phyloP scores from a whole-genome alignment of 2,888 invertebrate genomes.

The Augochlorella aurata region DNA sequence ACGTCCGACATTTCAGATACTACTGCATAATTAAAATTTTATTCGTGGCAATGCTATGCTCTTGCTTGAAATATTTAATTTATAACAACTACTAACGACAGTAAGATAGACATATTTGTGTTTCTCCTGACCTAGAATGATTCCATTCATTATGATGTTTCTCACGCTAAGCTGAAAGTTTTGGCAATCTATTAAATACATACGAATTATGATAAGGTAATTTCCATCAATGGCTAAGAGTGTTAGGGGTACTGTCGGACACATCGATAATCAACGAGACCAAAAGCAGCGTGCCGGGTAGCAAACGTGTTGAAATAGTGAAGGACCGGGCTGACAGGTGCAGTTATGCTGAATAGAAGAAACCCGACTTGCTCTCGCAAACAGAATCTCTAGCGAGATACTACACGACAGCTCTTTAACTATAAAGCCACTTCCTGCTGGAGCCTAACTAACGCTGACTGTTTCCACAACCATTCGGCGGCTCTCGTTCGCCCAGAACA shows the following conservation, averaged over 20 bases:
- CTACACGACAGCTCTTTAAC: constrained; percentile 3
- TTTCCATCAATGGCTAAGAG: no score
- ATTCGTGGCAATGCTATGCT: no score
- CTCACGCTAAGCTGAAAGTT: no score
- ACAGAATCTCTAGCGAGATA: not conserved
- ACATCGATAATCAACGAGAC: not conserved
- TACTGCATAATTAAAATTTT: no score
- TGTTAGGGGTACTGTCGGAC: not conserved
- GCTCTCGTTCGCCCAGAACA: not conserved
- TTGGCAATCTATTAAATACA: no score
- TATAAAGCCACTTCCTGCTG: not conserved
- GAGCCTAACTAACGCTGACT: constrained; percentile 9
- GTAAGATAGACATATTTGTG: no score
- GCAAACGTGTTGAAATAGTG: not conserved
- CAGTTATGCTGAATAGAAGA: not conserved
- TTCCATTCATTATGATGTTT: no score
- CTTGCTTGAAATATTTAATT: no score
- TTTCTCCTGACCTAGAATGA: no score
- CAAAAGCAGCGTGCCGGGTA: not conserved
- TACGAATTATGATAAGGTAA: no score
- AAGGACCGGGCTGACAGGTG: not conserved
- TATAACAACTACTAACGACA: no score
- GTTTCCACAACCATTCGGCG: not conserved
- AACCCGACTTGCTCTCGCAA: constrained; percentile 3
- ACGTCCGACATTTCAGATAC: no score